These are phyloP conservation scores for Eremophila alpestris DNA, from an alignment of 2,797 vertebrate species.

Conservation along the genomic window DNA sequence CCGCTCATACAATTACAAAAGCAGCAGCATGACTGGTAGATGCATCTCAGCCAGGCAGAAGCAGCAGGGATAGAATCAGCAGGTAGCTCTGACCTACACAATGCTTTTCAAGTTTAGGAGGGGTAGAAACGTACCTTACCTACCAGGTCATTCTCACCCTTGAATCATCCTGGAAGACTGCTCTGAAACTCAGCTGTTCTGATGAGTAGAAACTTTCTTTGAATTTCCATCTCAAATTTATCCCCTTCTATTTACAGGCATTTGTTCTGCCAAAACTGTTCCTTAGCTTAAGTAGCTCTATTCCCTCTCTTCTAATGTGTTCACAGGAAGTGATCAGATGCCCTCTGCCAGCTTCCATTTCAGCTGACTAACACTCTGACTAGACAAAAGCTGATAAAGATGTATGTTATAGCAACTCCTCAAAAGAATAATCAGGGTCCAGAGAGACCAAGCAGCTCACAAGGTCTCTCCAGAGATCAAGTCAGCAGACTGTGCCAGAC, in stretches of 20 bases:
- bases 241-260: background rate
- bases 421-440: background rate
- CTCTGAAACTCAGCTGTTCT: background rate
- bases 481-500: background rate
- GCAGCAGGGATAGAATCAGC: background rate
- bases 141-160: background rate
- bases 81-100: fast-evolving
- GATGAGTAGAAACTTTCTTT: background rate
- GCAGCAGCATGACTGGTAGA: background rate
- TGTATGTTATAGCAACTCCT: background rate
- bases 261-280: background rate
- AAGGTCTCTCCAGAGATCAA: background rate
- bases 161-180: background rate
- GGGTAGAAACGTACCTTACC: fast-evolving
- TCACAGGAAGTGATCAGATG: background rate
- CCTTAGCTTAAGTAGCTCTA: background rate
- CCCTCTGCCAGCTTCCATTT: background rate
- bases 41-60: background rate
- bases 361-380: background rate
- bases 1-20: background rate
- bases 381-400: slow-evolving; percentile 4
- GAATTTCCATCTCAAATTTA: background rate
- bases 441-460: background rate
- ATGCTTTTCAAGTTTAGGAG: background rate
- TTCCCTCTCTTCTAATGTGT: background rate